These are phyloP conservation scores for Caranx ignobilis DNA, from an alignment of 2,113 vertebrate genomes.

Conservation along the genomic window DNA sequence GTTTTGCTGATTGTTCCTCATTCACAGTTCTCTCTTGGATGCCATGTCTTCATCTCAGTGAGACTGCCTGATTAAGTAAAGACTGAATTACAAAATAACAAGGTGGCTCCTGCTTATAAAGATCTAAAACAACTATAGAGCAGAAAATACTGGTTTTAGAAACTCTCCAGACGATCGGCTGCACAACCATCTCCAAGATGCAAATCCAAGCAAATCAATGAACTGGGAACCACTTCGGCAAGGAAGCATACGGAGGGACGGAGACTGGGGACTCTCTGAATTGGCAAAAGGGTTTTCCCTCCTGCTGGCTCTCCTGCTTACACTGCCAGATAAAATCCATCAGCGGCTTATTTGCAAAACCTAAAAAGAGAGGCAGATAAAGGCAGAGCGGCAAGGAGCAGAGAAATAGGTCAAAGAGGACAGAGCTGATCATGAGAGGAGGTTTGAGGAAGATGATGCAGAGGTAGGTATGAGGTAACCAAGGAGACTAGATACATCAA, in stretches of 20 bases:
- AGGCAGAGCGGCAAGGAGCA: not conserved
- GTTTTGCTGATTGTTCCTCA: too few relatives aligned
- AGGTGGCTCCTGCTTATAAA: too few relatives aligned
- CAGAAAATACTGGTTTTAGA: too few relatives aligned
- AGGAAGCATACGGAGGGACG: not conserved
- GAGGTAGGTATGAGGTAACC: not conserved
- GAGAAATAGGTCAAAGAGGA: not conserved
- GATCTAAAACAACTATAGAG: too few relatives aligned
- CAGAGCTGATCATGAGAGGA: not conserved
- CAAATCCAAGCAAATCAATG: not conserved
- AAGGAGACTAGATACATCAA: not conserved
- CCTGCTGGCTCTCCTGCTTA: conserved; percentile 8
- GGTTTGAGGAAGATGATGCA: not conserved
- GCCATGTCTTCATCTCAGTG: too few relatives aligned
- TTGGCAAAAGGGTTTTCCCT: not conserved
- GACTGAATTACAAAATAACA: too few relatives aligned
- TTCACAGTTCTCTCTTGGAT: too few relatives aligned
- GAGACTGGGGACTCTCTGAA: not conserved
- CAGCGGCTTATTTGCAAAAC: conserved; percentile 16
- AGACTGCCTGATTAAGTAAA: too few relatives aligned
- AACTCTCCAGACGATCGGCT: too few relatives aligned
- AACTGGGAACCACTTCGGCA: not conserved
- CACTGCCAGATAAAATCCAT: conserved; percentile 14
- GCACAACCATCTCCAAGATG: too few relatives aligned
- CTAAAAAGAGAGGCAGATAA: not conserved